Conservation (phyloP, 1,140 invertebrate genomes). For the Hermatobates lingyangjiaoensis region DNA sequence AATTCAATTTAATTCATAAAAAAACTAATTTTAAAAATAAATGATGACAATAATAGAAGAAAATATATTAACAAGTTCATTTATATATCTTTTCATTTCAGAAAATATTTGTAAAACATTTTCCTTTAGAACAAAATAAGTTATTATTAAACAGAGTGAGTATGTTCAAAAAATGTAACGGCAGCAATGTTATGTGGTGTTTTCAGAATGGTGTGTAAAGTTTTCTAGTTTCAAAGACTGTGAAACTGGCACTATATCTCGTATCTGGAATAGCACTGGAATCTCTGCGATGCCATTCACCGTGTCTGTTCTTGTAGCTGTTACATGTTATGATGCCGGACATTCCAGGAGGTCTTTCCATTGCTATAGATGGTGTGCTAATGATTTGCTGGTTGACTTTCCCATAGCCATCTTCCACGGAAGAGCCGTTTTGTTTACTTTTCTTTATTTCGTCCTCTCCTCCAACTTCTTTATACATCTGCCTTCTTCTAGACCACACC, state of each 20-base stretch:
- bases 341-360: conserved; percentile 37
- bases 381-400: conserved; percentile 6
- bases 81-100: no score
- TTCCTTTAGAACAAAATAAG: no score
- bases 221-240: conserved; percentile 22
- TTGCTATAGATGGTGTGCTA: conserved; percentile 12
- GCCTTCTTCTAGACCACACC: conserved; percentile 21
- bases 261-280: conserved; percentile 8
- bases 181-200: no score
- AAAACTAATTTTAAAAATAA: no score
- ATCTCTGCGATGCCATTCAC: conserved; percentile 32
- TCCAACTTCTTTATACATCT: conserved; percentile 25
- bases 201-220: no score
- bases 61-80: no score
- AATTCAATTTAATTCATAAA: no score
- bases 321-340: conserved; percentile 52
- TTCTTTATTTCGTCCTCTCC: conserved; percentile 16
- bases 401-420: conserved; percentile 8
- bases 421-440: conserved; percentile 3
- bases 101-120: no score
- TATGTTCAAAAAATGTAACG: no score
- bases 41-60: no score
- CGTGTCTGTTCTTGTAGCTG: conserved; percentile 49
- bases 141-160: no score
- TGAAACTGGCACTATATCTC: conserved; percentile 34